These are phyloP conservation scores for Zosterops lateralis DNA, from an alignment of 2,113 vertebrate species.

Conservation along the genomic window DNA sequence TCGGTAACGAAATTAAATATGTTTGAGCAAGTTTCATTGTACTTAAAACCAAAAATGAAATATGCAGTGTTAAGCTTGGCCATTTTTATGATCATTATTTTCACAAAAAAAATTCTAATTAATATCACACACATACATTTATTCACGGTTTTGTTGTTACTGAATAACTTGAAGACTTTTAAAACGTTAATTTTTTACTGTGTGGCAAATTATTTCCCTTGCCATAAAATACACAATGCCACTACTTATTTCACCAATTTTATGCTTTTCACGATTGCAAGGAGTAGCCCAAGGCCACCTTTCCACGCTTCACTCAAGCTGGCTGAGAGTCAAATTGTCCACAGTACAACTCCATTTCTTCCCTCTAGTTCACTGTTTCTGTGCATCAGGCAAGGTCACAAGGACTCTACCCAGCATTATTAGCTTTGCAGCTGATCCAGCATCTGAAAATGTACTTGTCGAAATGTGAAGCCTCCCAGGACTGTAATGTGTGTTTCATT, in stretches of 20 bases:
- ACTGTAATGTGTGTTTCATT: neutral
- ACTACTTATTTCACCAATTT: neutral
- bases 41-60: neutral
- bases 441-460: neutral
- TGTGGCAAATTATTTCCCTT: neutral
- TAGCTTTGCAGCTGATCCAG: neutral
- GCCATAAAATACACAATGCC: neutral
- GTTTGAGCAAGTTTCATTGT: neutral
- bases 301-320: neutral
- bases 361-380: neutral
- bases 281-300: constrained; percentile 21
- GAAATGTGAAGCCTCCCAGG: neutral
- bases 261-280: neutral
- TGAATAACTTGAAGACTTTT: neutral
- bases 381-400: neutral
- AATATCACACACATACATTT: neutral
- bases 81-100: neutral
- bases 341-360: neutral
- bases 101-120: neutral
- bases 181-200: neutral
- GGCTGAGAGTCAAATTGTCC: neutral
- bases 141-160: neutral
- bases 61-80: neutral
- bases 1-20: neutral
- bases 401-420: neutral